phyloP scores from a whole-genome alignment of 1,140 invertebrate species.

The Sminthurides bifidus region DNA sequence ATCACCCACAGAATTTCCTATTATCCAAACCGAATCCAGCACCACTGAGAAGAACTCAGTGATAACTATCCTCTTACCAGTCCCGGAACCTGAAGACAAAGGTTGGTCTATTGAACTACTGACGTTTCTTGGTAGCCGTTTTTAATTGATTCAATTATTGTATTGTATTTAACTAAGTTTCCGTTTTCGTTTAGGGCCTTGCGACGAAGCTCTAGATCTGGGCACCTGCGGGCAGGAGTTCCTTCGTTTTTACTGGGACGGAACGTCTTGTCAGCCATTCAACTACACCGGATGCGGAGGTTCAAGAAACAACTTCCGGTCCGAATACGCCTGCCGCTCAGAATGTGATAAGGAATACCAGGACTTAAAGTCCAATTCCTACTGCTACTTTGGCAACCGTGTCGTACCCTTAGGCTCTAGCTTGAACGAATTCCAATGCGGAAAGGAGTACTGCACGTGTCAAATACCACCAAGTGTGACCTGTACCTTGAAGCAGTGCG shows the following conservation, averaged over 20 bases:
- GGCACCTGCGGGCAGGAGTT: slow-evolving; percentile 74
- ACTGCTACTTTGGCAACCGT: not conserved
- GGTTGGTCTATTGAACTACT: not conserved
- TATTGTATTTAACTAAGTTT: not conserved
- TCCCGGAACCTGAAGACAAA: not conserved
- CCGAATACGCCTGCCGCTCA: slow-evolving; percentile 57
- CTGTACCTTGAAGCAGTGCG: not conserved
- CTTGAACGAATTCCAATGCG: not conserved
- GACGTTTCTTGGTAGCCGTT: not conserved
- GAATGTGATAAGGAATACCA: slow-evolving; percentile 43
- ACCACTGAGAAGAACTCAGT: not conserved
- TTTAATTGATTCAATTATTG: not conserved
- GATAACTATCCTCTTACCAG: not conserved
- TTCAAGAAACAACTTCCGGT: slow-evolving; percentile 78
- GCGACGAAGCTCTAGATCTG: slow-evolving; percentile 53
- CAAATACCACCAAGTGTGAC: not conserved
- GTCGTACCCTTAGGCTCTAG: not conserved
- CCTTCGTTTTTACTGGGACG: slow-evolving; percentile 69
- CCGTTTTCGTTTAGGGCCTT: slow-evolving; percentile 48
- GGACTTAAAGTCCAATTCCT: not conserved
- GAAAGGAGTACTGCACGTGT: slow-evolving; percentile 1
- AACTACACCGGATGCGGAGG: slow-evolving; percentile 77
- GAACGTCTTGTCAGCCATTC: slow-evolving; percentile 63
- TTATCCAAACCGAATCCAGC: slow-evolving; percentile 3
- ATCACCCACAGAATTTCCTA: too few species aligned